phyloP scores from a whole-genome alignment of 1,140 invertebrate species.

The Thaumetopoea pityocampa region DNA sequence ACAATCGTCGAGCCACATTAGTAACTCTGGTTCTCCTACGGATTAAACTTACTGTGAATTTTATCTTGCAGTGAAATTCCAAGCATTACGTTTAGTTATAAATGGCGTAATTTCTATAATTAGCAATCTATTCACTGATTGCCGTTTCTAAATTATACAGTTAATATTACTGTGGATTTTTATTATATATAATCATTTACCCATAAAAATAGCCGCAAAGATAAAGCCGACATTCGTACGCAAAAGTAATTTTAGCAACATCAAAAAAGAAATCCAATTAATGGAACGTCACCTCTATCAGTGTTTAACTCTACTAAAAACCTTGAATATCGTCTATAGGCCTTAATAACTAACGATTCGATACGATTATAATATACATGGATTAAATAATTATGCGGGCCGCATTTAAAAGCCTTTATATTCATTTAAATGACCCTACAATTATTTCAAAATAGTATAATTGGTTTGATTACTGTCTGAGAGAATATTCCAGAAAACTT shows the following conservation, averaged over 20 bases:
- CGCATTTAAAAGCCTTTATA: slow-evolving; percentile 34
- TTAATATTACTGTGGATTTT: no score
- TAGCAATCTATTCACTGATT: no score
- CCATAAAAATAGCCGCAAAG: not conserved
- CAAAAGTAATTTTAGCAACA: slow-evolving; percentile 1
- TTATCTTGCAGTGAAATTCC: no score
- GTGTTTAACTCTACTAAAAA: slow-evolving; percentile 4
- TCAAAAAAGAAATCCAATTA: slow-evolving; percentile 12
- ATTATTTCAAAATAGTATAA: slow-evolving; percentile 10
- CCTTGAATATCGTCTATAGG: slow-evolving; percentile 7
- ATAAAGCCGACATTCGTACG: not conserved
- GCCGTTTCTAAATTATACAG: no score
- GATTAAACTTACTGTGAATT: no score
- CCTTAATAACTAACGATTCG: slow-evolving; percentile 34
- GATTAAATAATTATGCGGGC: slow-evolving; percentile 25
- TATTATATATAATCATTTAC: not conserved
- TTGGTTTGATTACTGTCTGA: slow-evolving; percentile 20
- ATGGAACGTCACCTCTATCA: slow-evolving; percentile 15
- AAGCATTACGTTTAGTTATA: no score
- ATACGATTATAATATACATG: slow-evolving; percentile 37
- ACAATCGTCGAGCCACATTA: no score
- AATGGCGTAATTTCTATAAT: no score
- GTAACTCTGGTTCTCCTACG: no score
- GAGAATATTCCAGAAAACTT: slow-evolving; percentile 8
- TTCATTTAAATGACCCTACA: slow-evolving; percentile 25